Conservation (phyloP, 2,113 vertebrate genomes). For the Labeo catla region DNA sequence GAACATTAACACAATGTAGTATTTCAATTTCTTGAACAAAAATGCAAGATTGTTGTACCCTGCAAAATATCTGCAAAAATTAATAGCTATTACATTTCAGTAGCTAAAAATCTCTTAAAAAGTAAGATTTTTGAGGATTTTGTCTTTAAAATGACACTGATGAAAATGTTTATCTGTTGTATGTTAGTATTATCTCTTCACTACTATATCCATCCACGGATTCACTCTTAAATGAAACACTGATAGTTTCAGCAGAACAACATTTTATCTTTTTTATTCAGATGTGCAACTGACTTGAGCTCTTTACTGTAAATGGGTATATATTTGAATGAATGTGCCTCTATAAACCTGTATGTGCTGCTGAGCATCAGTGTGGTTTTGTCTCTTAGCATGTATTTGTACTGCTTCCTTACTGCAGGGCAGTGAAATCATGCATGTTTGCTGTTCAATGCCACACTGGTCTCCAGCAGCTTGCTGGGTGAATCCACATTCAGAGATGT, state of each 20-base stretch:
- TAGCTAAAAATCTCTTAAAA: background rate
- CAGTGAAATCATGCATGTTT: background rate
- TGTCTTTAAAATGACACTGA: background rate
- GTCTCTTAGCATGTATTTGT: background rate
- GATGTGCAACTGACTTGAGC: background rate
- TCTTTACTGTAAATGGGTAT: background rate
- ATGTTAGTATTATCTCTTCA: background rate
- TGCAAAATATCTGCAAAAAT: background rate
- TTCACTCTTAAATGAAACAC: background rate
- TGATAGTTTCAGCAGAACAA: slow-evolving; percentile 5
- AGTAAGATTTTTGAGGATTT: background rate
- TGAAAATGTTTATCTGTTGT: background rate
- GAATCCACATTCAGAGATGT: background rate
- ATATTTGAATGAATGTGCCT: slow-evolving; percentile 2
- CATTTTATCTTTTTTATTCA: background rate
- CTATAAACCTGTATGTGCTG: background rate
- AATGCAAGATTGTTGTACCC: background rate
- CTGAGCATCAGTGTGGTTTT: background rate
- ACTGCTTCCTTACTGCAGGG: background rate
- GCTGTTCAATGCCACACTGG: background rate
- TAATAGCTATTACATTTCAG: background rate
- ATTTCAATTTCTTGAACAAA: background rate
- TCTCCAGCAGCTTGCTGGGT: background rate
- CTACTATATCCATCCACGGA: background rate
- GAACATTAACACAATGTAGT: slow-evolving; percentile 1